These are phyloP conservation scores for Galaxea fascicularis DNA, from an alignment of 92 coral and sea anemone genomes.

Conservation along the genomic window DNA sequence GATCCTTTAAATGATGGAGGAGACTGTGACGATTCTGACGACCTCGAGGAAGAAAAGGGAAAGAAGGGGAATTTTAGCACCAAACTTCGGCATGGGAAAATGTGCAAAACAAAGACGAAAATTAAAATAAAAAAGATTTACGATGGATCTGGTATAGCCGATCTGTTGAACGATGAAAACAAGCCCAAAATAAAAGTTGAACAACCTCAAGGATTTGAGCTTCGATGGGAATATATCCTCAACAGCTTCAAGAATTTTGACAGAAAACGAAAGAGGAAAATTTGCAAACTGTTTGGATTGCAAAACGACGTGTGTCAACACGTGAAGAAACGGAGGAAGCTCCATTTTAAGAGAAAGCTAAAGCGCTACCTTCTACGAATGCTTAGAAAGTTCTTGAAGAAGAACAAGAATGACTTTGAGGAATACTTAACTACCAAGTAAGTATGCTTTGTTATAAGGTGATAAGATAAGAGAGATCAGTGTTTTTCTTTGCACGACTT, in stretches of 20 bases:
- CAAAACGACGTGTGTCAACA: conserved; percentile 25
- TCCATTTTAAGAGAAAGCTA: conserved; percentile 19
- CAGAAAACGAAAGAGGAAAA: conserved; percentile 20
- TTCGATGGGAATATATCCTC: conserved; percentile 34
- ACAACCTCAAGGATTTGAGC: conserved; percentile 46
- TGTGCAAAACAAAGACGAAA: conserved; percentile 24
- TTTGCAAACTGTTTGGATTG: conserved; percentile 33
- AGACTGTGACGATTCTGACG: background rate
- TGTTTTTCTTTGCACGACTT: too few relatives aligned
- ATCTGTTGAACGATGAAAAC: background rate
- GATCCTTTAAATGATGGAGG: conserved; percentile 19
- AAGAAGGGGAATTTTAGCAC: background rate
- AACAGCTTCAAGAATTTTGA: conserved; percentile 38
- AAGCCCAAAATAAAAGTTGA: conserved; percentile 19
- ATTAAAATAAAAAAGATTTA: background rate
- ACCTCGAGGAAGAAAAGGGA: background rate
- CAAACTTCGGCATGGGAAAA: background rate
- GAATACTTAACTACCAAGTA: conserved; percentile 27
- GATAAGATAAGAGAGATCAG: too few relatives aligned
- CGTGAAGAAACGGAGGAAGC: conserved; percentile 16
- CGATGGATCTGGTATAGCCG: conserved; percentile 8
- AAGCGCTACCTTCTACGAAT: conserved; percentile 35
- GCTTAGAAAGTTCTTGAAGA: conserved; percentile 39
- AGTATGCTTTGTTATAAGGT: background rate
- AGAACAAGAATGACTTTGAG: conserved; percentile 37